Base-by-base conservation (phyloP, 2,888 invertebrate species). In the Oscheius myriophilus region DNA sequence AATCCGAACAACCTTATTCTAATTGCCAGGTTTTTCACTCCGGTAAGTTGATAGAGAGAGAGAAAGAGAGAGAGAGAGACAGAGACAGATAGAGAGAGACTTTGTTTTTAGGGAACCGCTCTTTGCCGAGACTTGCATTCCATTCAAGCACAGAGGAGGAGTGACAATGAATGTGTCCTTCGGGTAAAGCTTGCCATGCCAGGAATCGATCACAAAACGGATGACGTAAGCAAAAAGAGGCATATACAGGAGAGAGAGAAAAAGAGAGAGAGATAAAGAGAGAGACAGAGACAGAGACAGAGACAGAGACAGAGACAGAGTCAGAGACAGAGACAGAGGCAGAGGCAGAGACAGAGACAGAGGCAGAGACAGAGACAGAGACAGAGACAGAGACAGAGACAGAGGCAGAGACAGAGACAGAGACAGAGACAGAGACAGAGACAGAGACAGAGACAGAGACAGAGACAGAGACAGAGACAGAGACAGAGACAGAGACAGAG, bases 181-280 rank as follows among this genome's bases (percentile, higher is more conserved):
- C 41, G 53, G 23, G 41, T 67, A 6, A 25, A 25, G 7, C 14
- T 67, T 7, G 25, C 59, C 7, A 67, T 67, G 59, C 67, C 67
- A 11, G 67, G 67, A 53, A 52, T 67, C 1, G 67, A 67, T 43
- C 53, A 61, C 26, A 61, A 51, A 42, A 67, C 67, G 6, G 61
- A 67, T 52, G 51, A 67, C 41, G 67, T 67, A 23, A 63, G 51
- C 26, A 14, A 21, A 53, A 6, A 53, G 53, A n/a, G n/a, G n/a
- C n/a, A n/a, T n/a, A n/a, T n/a, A n/a, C n/a, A n/a, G n/a, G n/a
- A 53, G 16, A 53, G 53, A 53, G 6, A 18, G 25, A 25, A 53
- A 25, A 14, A 23, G 6, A 53, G 21, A 26, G 53, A 53, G 53
- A 53, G 53, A 53, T 6, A 53, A 21, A 53, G 53, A 53, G 53